Base-by-base conservation (phyloP, 2,888 invertebrate species). In the Ormyrus labotus region DNA sequence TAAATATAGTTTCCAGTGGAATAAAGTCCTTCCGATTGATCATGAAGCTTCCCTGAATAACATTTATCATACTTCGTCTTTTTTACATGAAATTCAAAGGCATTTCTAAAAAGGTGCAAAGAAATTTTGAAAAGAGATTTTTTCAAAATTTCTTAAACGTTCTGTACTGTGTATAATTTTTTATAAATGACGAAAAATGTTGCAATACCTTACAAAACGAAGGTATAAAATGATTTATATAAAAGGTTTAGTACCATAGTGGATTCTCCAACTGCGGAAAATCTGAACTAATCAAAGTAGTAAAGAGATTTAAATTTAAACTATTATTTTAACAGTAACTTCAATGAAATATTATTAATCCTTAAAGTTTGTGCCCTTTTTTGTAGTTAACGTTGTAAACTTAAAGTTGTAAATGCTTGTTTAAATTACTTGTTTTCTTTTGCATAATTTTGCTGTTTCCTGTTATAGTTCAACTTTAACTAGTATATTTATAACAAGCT, bases 351-450 rank as follows among this genome's bases (percentile, higher is more conserved):
- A 68, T 78, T 69, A 79, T 64, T 76, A 74, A 65, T 78, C 48
- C 65, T 71, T 71, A 78, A 79, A 79, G 70, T 77, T 82, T 80
- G 80, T 82, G 82, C 80, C 80, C 82, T 80, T 19, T 71, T 69
- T 69, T 71, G 10, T 71, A 74, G 67, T 80, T 74, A 77, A 74
- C 73, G 10, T 71, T 71, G 67, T 80, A 71, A 77, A 74, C 73
- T 78, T 78, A 82, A 80, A 78, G 45, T 74, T 80, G 51, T 77
- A 82, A 78, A 80, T 78, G 80, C 74, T 74, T 63, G 45, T 73
- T 76, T 71, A 79, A 79, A 73, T 65, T 76, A 79, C 58, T 69
- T 74, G 47, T n/a, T 76, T 63, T 72, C 34, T 58, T 71, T 71
- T 69, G 48, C 45, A 74, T 78, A 70, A 53, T 72, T 80, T 80